Evolutionary conservation across 2,797 vertebrate species (phyloP).

Genomic region (Nannoperca australis): DNA sequence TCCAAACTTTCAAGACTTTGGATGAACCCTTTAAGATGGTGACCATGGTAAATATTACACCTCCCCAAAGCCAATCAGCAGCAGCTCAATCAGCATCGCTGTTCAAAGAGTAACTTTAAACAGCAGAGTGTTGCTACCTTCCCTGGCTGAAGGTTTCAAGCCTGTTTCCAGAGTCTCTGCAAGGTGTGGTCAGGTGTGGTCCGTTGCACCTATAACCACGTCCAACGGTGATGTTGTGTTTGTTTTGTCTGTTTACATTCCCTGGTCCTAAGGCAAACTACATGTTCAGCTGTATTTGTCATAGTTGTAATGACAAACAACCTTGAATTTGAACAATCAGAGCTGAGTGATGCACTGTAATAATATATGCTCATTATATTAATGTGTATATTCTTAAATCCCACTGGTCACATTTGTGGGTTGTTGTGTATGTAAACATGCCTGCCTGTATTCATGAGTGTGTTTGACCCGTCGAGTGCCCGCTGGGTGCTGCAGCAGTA

Average conservation of each 20-base stretch:
- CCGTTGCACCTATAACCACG: not conserved
- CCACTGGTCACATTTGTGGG: not conserved
- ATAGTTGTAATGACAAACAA: not conserved
- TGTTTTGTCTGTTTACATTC: too few relatives aligned
- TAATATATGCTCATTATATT: not conserved
- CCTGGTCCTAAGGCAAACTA: too few relatives aligned
- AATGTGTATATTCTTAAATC: not conserved
- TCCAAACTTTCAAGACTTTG: too few relatives aligned
- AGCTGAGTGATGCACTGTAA: not conserved
- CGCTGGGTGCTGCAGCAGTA: constrained; percentile 67
- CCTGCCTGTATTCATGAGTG: constrained; percentile 19
- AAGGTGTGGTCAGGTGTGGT: not conserved
- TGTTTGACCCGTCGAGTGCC: constrained; percentile 45
- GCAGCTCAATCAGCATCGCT: not conserved
- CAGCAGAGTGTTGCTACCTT: not conserved
- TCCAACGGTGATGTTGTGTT: too few relatives aligned
- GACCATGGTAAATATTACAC: not conserved
- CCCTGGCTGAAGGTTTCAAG: not conserved
- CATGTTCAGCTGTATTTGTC: too few relatives aligned
- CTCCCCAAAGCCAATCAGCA: not conserved
- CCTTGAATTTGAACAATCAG: not conserved
- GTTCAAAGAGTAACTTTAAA: not conserved
- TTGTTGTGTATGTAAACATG: constrained; percentile 43
- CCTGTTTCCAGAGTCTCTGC: not conserved
- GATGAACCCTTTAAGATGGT: not conserved